phyloP scores from a whole-genome alignment of 2,113 vertebrate genomes.

The Eptesicus fuscus region DNA sequence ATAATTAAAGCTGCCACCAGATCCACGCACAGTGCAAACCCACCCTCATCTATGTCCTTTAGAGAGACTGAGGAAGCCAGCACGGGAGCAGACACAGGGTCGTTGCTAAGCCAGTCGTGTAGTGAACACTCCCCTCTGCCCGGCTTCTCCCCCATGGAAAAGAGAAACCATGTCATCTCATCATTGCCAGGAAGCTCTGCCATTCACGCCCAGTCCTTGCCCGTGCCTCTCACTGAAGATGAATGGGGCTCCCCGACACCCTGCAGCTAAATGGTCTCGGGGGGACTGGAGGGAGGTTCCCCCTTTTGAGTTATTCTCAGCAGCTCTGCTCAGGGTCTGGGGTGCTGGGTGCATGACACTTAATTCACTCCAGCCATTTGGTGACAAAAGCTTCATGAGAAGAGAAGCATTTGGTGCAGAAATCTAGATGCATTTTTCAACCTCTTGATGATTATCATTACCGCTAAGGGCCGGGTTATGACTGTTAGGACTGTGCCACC shows the following conservation, averaged over 20 bases:
- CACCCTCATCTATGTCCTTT: neutral
- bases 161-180: neutral
- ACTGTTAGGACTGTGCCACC: neutral
- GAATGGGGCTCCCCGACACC: neutral
- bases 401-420: neutral
- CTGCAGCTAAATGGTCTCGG: neutral
- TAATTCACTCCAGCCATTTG: neutral
- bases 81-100: neutral
- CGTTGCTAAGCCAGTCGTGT: neutral
- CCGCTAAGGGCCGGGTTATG: neutral
- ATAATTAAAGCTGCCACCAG: slow-evolving; percentile 34
- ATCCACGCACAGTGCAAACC: neutral
- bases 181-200: neutral
- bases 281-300: too few species aligned
- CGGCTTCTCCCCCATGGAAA: neutral
- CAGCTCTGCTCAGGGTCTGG: neutral
- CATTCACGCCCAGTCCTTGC: neutral
- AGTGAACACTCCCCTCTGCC: accelerated
- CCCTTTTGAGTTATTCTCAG: neutral
- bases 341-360: neutral
- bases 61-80: neutral
- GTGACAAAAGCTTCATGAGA: neutral
- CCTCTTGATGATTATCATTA: neutral
- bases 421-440: neutral
- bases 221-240: neutral